phyloP scores from a whole-genome alignment of 2,888 invertebrate genomes.

The Aporophyla lueneburgensis region DNA sequence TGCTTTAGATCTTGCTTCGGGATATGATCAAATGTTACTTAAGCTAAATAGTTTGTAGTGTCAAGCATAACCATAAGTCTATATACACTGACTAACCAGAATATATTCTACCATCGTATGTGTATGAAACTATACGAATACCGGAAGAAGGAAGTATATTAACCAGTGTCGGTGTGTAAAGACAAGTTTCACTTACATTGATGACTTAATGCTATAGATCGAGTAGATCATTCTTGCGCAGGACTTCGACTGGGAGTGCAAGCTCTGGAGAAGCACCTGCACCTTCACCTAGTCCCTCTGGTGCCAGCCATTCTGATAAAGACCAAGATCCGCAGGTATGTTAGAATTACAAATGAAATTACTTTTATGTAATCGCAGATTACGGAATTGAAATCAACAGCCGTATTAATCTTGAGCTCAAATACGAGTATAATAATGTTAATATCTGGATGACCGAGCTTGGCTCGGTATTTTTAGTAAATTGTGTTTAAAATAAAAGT shows the following conservation, averaged over 20 bases:
- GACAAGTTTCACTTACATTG: constrained; percentile 81
- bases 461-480: too few relatives aligned
- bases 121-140: background rate
- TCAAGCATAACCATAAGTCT: constrained; percentile 78
- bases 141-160: constrained; percentile 14
- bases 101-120: background rate
- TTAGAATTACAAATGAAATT: background rate
- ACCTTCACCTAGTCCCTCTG: constrained; percentile 95
- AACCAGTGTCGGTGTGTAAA: constrained; percentile 79
- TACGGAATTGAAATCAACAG: constrained; percentile 18
- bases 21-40: constrained; percentile 60
- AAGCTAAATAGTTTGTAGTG: constrained; percentile 70
- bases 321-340: constrained; percentile 95
- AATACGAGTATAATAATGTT: constrained; percentile 18
- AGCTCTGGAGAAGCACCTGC: constrained; percentile 88
- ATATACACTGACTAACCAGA: constrained; percentile 76
- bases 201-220: constrained; percentile 86
- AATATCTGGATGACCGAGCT: too few relatives aligned
- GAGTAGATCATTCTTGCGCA: constrained; percentile 90
- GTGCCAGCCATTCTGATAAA: constrained; percentile 97
- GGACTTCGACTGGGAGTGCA: constrained; percentile 89
- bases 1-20: constrained; percentile 28
- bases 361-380: constrained; percentile 4
- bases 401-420: constrained; percentile 14
- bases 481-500: too few relatives aligned